phyloP scores from a whole-genome alignment of 2,113 vertebrate species.

The Emydocephalus ijimae region DNA sequence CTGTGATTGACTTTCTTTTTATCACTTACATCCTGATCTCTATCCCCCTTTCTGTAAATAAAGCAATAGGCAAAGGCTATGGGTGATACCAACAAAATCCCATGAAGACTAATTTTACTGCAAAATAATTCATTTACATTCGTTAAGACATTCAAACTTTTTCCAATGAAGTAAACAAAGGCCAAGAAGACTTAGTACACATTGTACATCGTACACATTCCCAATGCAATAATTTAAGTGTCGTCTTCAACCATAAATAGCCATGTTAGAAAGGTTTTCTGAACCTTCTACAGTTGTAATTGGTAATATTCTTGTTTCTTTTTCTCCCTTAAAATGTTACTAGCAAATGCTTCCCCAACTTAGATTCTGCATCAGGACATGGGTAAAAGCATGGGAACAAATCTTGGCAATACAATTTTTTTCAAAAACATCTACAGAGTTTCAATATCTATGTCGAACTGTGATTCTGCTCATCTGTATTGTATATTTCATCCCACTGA shows the following conservation, averaged over 20 bases:
- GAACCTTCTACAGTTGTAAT: not conserved
- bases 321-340: not conserved
- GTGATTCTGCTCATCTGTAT: too few species aligned
- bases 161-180: not conserved
- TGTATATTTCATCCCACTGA: not conserved
- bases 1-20: not conserved
- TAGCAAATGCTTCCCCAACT: not conserved
- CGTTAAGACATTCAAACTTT: not conserved
- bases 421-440: not conserved
- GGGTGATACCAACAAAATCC: not conserved
- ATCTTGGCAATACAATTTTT: not conserved
- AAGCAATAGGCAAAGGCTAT: not conserved
- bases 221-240: not conserved
- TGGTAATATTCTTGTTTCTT: not conserved
- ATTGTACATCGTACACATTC: not conserved
- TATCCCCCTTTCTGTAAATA: not conserved
- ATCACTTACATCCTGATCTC: not conserved
- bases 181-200: not conserved
- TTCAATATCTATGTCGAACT: not conserved
- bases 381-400: not conserved
- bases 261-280: not conserved
- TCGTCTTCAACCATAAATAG: not conserved
- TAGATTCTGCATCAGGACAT: not conserved
- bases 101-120: not conserved
- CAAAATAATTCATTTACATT: not conserved